phyloP scores from a whole-genome alignment of 2,113 vertebrate genomes.

The Psettodes erumei region DNA sequence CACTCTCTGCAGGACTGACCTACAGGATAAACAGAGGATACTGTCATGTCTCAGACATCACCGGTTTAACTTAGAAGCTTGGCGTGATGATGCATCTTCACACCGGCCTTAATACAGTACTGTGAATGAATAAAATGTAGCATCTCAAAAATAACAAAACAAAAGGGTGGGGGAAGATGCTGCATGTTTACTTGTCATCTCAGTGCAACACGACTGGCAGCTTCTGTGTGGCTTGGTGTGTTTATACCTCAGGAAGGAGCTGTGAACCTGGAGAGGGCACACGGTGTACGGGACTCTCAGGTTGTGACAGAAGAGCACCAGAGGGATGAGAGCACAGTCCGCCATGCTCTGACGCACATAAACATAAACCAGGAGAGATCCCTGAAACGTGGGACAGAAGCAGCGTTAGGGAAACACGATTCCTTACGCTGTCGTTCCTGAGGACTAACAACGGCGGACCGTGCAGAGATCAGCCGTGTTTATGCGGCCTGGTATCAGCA shows the following conservation, averaged over 20 bases:
- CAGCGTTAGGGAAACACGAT: constrained; percentile 35
- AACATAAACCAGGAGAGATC: constrained; percentile 85
- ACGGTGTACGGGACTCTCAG: constrained; percentile 87
- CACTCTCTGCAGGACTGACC: constrained; percentile 77
- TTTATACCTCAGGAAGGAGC: constrained; percentile 78
- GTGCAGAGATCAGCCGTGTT: constrained; percentile 1
- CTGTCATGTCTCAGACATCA: not conserved
- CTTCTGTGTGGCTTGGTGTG: constrained; percentile 13
- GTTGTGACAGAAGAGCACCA: constrained; percentile 88
- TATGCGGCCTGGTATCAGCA: not conserved
- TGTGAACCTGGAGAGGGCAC: constrained; percentile 65
- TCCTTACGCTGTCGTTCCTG: constrained; percentile 43
- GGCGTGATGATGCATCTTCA: not conserved
- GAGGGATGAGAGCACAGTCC: constrained; percentile 86
- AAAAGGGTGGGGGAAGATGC: not conserved
- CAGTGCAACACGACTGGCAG: not conserved
- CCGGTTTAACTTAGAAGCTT: not conserved
- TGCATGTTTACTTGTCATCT: not conserved
- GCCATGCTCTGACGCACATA: constrained; percentile 84
- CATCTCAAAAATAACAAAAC: not conserved
- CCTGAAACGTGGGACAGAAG: constrained; percentile 71
- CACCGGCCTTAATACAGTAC: not conserved
- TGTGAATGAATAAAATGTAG: not conserved
- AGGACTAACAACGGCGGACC: constrained; percentile 31
- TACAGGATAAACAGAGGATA: constrained; percentile 35